A percentile compares a stretch with the other conserved stretches of the same genome.
Conservation (phyloP, 2,888 invertebrate genomes). For the Branchipolynoe longqiensis region DNA sequence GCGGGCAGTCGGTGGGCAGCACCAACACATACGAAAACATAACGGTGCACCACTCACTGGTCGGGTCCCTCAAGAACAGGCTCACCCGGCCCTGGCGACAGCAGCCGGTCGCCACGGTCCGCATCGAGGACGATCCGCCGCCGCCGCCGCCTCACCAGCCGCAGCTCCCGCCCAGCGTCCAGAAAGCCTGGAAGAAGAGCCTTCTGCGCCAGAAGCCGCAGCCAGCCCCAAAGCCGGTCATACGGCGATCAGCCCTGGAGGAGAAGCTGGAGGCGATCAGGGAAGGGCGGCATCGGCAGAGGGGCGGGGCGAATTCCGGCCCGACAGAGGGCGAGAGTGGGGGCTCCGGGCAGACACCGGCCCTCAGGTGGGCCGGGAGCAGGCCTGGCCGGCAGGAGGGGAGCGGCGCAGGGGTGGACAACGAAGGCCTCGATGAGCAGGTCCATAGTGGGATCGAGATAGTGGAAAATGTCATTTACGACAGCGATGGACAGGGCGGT, state of each 20-base stretch:
- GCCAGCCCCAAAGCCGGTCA: slow-evolving; percentile 20
- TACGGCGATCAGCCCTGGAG: slow-evolving; percentile 30
- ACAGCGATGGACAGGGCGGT: too few relatives aligned
- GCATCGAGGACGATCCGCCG: too few relatives aligned
- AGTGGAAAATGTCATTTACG: too few relatives aligned
- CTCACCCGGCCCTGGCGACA: slow-evolving; percentile 39
- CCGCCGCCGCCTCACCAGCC: neutral
- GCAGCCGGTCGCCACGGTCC: too few relatives aligned
- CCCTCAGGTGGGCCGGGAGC: too few relatives aligned
- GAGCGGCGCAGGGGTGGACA: too few relatives aligned
- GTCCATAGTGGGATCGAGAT: too few relatives aligned
- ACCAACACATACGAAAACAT: slow-evolving; percentile 42
- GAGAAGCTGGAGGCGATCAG: slow-evolving; percentile 23
- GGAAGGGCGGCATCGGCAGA: neutral
- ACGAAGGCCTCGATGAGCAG: too few relatives aligned
- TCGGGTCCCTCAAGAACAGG: slow-evolving; percentile 30
- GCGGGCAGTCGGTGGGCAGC: too few relatives aligned
- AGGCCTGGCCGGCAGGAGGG: too few relatives aligned
- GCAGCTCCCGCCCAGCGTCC: neutral
- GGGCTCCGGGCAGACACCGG: too few relatives aligned
- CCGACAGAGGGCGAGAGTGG: neutral
- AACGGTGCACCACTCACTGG: slow-evolving; percentile 8
- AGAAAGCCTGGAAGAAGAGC: neutral
- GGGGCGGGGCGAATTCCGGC: neutral
- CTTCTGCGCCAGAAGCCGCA: neutral